These are phyloP conservation scores for Drosophila austrosaltans DNA, from an alignment of 2,888 invertebrate species.

Conservation along the genomic window DNA sequence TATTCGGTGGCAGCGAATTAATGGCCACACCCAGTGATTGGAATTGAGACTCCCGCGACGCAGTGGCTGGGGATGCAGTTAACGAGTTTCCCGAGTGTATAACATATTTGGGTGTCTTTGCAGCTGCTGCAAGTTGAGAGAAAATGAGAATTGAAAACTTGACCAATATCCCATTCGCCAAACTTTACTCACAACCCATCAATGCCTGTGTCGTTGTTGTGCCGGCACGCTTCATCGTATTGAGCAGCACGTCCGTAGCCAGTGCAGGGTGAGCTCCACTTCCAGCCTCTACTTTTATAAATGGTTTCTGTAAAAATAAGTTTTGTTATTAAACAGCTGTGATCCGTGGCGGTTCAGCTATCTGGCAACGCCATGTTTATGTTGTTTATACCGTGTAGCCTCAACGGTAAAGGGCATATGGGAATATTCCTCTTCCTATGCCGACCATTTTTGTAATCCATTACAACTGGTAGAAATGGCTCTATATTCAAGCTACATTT, in stretches of 20 bases:
- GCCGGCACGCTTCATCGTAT: slow-evolving; percentile 75
- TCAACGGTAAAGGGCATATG: background rate
- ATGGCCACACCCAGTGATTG: slow-evolving; percentile 72
- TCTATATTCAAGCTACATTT: no score
- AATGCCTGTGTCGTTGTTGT: background rate
- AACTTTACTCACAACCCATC: background rate
- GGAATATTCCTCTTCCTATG: background rate
- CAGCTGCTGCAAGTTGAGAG: slow-evolving; percentile 37
- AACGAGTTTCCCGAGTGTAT: slow-evolving; percentile 50
- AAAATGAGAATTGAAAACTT: background rate
- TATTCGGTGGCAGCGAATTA: slow-evolving; percentile 78
- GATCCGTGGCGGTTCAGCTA: slow-evolving; percentile 13
- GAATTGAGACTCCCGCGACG: background rate
- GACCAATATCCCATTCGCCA: background rate
- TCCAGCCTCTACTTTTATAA: slow-evolving; percentile 57
- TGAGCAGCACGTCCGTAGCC: slow-evolving; percentile 56
- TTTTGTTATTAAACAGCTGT: slow-evolving; percentile 14
- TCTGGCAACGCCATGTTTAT: slow-evolving; percentile 16
- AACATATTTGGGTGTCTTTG: slow-evolving; percentile 76
- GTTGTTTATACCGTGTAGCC: background rate
- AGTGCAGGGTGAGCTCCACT: slow-evolving; percentile 21
- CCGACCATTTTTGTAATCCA: background rate
- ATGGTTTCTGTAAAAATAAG: slow-evolving; percentile 38
- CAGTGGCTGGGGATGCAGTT: background rate
- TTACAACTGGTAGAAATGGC: background rate